Evolutionary conservation across 2,797 vertebrate species (phyloP), one percentile per base, ranked within the genome.

Genomic region (Lerista edwardsae): DNA sequence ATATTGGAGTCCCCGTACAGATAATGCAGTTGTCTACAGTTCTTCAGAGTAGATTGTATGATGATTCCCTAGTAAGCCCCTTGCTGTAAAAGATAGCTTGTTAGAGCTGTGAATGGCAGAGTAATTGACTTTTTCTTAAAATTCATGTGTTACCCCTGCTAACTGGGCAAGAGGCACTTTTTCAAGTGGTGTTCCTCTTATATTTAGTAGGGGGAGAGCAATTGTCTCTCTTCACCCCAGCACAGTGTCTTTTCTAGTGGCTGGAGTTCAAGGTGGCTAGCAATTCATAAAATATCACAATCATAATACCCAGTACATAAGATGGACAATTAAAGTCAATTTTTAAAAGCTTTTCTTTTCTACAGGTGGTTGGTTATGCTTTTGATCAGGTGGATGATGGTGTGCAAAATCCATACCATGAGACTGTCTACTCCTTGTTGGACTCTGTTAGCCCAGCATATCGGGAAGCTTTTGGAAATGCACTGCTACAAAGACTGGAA

Each of bases 381-480:
- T 99, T 98, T 89, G 96, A 99, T 94, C 96, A 98, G 82, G 97
- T 98, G 85, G 96, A 98, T n/a, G 97, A 98, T 62, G 96, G 95
- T 55, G 83, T 98, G 88, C 96, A 94, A 91, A 97, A 96, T 57
- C 98, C 97, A 21, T 99, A 99, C 94, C 97, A 99, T 4, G 98
- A 99, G 94, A 99, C 98, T 2, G 96, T 99, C 92, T 99, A 99
- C 95, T 99, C 99, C 0, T 95, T 99, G 84, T 93, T 99, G 95
- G 99, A 99, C 88, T 97, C 96, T 0, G 96, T 99, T 90, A 99
- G 99, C 95, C 98, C 98, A 0, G 98, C 98, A 0, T 99, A 99
- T 95, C 97, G 98, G 91, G 97, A 99, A 87, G 98, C 99, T 6
- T 99, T 99, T 84, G 98, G 98, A 85, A 99, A 98, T 4, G 98